phyloP scores from a whole-genome alignment of 2,113 vertebrate genomes.

The Lichenostomus cassidix region DNA sequence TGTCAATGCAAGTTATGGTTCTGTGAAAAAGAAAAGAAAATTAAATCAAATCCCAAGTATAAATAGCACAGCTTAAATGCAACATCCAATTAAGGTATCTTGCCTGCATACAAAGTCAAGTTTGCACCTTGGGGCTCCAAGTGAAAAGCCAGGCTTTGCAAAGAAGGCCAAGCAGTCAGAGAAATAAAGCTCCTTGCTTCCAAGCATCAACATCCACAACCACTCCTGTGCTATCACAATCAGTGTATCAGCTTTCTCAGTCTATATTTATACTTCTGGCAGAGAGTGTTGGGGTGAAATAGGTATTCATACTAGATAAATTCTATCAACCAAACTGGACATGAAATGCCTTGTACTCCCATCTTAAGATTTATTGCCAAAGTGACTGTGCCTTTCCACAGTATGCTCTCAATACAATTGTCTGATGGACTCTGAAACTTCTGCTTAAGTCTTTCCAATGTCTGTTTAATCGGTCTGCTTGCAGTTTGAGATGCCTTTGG shows the following conservation, averaged over 20 bases:
- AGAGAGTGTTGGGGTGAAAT: background rate
- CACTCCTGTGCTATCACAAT: fast-evolving
- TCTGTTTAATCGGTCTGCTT: background rate
- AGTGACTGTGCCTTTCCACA: background rate
- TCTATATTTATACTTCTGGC: background rate
- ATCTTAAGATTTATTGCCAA: background rate
- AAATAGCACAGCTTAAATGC: background rate
- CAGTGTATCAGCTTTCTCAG: background rate
- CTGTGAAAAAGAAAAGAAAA: background rate
- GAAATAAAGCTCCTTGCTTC: background rate
- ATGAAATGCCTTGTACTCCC: background rate
- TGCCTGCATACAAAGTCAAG: background rate
- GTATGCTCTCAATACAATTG: background rate
- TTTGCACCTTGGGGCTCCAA: background rate
- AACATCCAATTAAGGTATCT: background rate
- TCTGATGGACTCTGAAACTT: background rate
- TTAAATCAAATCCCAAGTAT: background rate
- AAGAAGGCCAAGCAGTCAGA: background rate
- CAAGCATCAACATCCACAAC: background rate
- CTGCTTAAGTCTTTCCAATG: background rate
- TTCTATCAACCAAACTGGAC: background rate
- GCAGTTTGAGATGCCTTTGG: background rate
- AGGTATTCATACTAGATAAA: background rate
- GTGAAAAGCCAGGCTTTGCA: background rate
- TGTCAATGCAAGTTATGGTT: background rate